Evolutionary conservation across 2,888 invertebrate species (phyloP).

Genomic region (Hypercompe scribonia): DNA sequence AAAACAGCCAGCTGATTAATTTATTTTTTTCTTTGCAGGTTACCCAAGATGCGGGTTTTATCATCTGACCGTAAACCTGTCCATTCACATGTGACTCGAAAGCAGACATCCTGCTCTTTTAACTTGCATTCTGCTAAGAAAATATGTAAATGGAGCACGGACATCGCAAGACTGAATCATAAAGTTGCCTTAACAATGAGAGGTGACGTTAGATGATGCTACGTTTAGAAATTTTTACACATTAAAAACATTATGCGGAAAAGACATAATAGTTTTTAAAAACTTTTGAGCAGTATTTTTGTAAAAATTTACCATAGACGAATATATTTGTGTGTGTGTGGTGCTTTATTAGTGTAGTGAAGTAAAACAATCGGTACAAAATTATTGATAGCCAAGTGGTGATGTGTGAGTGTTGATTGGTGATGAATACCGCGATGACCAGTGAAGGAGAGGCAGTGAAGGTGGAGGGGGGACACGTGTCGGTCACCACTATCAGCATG

Average conservation of each 20-base stretch:
- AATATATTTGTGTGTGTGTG: constrained; percentile 44
- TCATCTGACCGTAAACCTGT: constrained; percentile 57
- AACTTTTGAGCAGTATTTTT: constrained; percentile 65
- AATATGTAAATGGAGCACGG: constrained; percentile 59
- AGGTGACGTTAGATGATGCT: constrained; percentile 75
- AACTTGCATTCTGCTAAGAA: constrained; percentile 44
- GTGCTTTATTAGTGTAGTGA: constrained; percentile 75
- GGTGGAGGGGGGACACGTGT: constrained; percentile 88
- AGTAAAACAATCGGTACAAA: constrained; percentile 60
- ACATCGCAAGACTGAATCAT: constrained; percentile 72
- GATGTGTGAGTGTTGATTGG: constrained; percentile 62
- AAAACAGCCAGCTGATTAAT: neutral
- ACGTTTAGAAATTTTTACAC: constrained; percentile 62
- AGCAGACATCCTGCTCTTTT: constrained; percentile 39
- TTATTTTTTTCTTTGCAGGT: constrained; percentile 68
- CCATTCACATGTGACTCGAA: constrained; percentile 46
- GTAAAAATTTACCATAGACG: constrained; percentile 58
- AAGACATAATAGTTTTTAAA: constrained; percentile 64
- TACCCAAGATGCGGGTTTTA: constrained; percentile 74
- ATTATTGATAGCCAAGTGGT: constrained; percentile 68
- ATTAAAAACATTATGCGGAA: constrained; percentile 58
- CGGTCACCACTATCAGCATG: constrained; percentile 93
- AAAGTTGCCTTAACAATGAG: constrained; percentile 75
- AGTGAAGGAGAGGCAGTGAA: constrained; percentile 81
- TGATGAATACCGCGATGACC: constrained; percentile 73